Conservation (phyloP, 1,140 invertebrate species). For the Drosophila erecta region DNA sequence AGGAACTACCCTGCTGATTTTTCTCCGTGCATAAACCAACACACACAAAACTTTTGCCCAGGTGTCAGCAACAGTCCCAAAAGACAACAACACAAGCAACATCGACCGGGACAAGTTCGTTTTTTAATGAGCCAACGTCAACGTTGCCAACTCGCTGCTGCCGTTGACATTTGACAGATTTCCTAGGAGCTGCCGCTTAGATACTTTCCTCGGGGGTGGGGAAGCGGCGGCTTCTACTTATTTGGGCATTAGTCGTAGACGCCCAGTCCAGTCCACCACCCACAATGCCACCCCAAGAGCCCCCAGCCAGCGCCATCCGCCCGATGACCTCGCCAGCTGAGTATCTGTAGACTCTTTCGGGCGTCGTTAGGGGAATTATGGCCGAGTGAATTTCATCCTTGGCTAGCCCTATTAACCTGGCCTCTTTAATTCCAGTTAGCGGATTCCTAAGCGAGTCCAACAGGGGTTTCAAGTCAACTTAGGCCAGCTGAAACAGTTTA, state of each 20-base stretch:
- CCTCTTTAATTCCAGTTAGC: slow-evolving; percentile 1
- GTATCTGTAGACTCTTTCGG: slow-evolving; percentile 9
- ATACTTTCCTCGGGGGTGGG: slow-evolving; percentile 24
- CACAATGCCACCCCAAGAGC: slow-evolving; percentile 9
- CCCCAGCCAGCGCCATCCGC: slow-evolving; percentile 1
- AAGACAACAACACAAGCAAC: slow-evolving; percentile 21
- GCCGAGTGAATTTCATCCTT: slow-evolving; percentile 29
- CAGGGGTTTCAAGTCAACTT: too few relatives aligned
- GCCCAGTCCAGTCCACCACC: not conserved
- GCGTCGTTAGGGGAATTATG: slow-evolving; percentile 30
- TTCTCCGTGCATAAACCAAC: not conserved
- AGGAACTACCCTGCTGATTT: not conserved
- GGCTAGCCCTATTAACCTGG: slow-evolving; percentile 19
- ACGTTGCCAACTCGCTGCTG: slow-evolving; percentile 60
- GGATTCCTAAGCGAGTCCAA: not conserved
- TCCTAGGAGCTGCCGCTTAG: slow-evolving; percentile 61
- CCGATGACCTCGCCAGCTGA: slow-evolving; percentile 14
- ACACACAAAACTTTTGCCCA: slow-evolving; percentile 59
- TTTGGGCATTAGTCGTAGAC: slow-evolving; percentile 62
- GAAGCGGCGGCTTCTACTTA: slow-evolving; percentile 55
- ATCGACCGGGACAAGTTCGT: slow-evolving; percentile 42
- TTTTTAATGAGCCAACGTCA: slow-evolving; percentile 75
- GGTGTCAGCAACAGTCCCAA: slow-evolving; percentile 71
- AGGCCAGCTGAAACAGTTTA: too few relatives aligned
- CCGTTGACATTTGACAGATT: slow-evolving; percentile 81